Base-by-base conservation (phyloP, 1,140 invertebrate species). In the Bombyx mandarina region DNA sequence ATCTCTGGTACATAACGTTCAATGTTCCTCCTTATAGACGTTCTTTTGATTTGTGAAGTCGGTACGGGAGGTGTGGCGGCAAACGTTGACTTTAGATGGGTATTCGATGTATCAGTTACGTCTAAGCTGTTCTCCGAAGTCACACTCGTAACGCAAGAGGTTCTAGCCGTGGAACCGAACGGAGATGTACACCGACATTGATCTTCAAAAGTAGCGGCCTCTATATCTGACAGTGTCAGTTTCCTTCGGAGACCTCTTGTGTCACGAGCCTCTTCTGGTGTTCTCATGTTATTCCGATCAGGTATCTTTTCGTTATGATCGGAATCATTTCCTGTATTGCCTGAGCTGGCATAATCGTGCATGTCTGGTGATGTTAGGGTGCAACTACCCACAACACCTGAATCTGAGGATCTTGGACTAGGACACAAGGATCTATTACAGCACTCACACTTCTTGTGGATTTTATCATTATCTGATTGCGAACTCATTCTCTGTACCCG, bases 381-480 rank as follows among this genome's bases (percentile, higher is more conserved):
- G 71, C 91, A 94, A 74, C 93, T 94, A 35, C 94, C 94, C 3
- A 94, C 94, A 84, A 96, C 93, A 18, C 95, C 95, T 1, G 93
- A 94, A 76, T 96, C 95, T 6, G 93, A 94, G 5, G 95, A 96
- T 58, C 91, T 79, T 0, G 91, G 91, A 75, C 91, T 92, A 12
- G 91, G 89, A 62, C 89, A 91, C 56, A 89, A 69, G 6, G 88
- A 90, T 59, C 88, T 88, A 58, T 90, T 88, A 60, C 91, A 91
- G 71, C 90, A 91, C 63, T 89, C 86, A 67, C 91, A 92, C 70
- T 90, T 90, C 45, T 72, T 81, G 47, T 62, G 62, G 52, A 53
- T 52, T 60, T 73, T 79, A 53, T 73, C 63, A 22, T 67, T 73
- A 52, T 84, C 84, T 1, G 84, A 87, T 52, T 84, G 81, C 1